phyloP scores from a whole-genome alignment of 2,797 vertebrate genomes.

The Eupleurogrammus muticus region DNA sequence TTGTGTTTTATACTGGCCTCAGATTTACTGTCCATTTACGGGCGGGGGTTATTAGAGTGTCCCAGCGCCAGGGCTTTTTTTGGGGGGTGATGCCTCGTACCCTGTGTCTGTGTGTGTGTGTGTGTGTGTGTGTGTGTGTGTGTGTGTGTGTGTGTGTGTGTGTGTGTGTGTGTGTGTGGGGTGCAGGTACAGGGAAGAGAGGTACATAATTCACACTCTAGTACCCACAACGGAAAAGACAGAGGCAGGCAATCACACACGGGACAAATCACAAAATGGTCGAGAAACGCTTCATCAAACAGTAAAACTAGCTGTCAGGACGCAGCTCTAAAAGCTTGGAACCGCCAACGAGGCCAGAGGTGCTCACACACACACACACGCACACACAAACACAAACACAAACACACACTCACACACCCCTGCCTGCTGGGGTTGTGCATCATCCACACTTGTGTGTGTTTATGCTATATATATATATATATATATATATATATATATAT shows the following conservation, averaged over 20 bases:
- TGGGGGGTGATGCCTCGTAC: constrained; percentile 60
- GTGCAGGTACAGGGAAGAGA: constrained; percentile 44
- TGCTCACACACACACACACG: constrained; percentile 29
- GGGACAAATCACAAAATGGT: constrained; percentile 64
- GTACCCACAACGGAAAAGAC: constrained; percentile 55
- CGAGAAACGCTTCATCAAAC: constrained; percentile 62
- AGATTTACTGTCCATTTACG: constrained; percentile 73
- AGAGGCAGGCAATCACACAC: constrained; percentile 68
- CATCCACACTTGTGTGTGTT: constrained; percentile 3
- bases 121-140: no score
- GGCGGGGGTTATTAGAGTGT: constrained; percentile 62
- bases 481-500: neutral
- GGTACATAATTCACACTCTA: constrained; percentile 65
- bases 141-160: no score
- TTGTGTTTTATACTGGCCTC: constrained; percentile 64
- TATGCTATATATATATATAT: neutral
- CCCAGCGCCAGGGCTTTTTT: constrained; percentile 36
- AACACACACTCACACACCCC: no score
- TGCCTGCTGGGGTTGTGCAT: neutral
- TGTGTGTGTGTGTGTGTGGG: no score
- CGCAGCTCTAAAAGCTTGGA: constrained; percentile 51
- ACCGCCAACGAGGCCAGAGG: constrained; percentile 28
- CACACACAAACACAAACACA: no score
- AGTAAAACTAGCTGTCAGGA: constrained; percentile 53
- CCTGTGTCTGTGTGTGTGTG: no score